Conservation (phyloP, 2,113 vertebrate species). For the Laticauda laticaudata region DNA sequence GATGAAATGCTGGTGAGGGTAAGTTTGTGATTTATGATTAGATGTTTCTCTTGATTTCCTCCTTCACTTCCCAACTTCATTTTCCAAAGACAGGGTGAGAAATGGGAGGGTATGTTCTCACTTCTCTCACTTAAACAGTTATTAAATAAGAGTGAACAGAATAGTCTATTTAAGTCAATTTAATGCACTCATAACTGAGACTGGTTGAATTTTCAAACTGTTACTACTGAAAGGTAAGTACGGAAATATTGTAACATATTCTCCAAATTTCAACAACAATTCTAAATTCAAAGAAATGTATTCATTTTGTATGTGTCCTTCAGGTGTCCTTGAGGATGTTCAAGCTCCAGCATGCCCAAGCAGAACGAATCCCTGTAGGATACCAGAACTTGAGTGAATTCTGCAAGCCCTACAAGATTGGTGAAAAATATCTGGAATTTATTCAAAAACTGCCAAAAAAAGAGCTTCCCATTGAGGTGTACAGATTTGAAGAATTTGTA, state of each 20-base stretch:
- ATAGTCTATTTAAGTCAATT: background rate
- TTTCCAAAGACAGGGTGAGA: background rate
- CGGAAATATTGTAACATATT: background rate
- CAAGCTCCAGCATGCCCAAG: constrained; percentile 75
- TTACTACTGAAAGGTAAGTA: background rate
- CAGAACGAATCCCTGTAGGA: constrained; percentile 72
- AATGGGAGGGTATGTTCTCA: background rate
- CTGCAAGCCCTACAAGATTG: constrained; percentile 78
- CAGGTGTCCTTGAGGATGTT: constrained; percentile 91
- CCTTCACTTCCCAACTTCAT: accelerated
- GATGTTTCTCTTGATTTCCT: background rate
- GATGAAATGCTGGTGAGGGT: constrained; percentile 88
- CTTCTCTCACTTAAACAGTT: background rate
- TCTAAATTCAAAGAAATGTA: background rate
- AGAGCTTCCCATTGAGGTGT: constrained; percentile 62
- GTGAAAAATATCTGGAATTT: constrained; percentile 82
- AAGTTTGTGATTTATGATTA: background rate
- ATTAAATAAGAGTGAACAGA: background rate
- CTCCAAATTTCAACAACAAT: background rate
- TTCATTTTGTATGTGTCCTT: accelerated
- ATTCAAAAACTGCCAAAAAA: constrained; percentile 66
- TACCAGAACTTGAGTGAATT: constrained; percentile 78
- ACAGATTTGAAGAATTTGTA: constrained; percentile 78
- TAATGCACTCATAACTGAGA: background rate
- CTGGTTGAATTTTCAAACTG: background rate